Base-by-base conservation (phyloP, 2,797 vertebrate genomes). In the Thunnus albacares region DNA sequence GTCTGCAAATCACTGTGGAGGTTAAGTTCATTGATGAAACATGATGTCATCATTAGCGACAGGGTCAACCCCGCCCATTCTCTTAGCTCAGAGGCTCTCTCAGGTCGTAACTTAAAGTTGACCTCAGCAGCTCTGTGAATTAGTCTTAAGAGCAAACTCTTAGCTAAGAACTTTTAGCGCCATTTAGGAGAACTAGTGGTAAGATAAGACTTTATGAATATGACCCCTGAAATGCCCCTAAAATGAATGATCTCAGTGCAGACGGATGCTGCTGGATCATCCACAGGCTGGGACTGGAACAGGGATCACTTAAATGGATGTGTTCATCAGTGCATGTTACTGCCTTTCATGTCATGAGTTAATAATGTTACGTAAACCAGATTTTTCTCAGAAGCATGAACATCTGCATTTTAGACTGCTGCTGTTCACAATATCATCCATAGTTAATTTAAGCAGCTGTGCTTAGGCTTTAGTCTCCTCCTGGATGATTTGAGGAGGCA, bases 291-390 rank as follows among this genome's bases (percentile, higher is more conserved):
- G 8, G 71, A 75, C 43, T 71, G 15, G 49, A 43, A 35, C 59
- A 51, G 64, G 51, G 18, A 78, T 84, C 52, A 20, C 28, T 38
- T 35, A 24, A 22, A 49, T 72, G 66, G 28, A 30, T 56, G 56
- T 55, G 63, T 69, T 78, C 59, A 75, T 65, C 66, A n/a, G 57
- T 2, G n/a, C 18, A 10, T 30, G 51, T 67, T 53, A 26, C 60
- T 70, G 45, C 26, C 28, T 66, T 75, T 71, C 41, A 72, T 72
- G 63, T 72, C 30, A 14, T 35, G 65, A 71, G 41, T 61, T 76
- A 81, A 84, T 80, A 79, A 51, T 24, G 13, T 85, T 79, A 75
- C 72, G 60, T 81, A 77, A 79, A n/a, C 28, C 28, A 45, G 35
- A 33, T 38, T 80, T 55, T 57, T 12, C 68, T 47, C 47, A 24